phyloP scores from a whole-genome alignment of 2,888 invertebrate genomes.

The Adela reaumurella region DNA sequence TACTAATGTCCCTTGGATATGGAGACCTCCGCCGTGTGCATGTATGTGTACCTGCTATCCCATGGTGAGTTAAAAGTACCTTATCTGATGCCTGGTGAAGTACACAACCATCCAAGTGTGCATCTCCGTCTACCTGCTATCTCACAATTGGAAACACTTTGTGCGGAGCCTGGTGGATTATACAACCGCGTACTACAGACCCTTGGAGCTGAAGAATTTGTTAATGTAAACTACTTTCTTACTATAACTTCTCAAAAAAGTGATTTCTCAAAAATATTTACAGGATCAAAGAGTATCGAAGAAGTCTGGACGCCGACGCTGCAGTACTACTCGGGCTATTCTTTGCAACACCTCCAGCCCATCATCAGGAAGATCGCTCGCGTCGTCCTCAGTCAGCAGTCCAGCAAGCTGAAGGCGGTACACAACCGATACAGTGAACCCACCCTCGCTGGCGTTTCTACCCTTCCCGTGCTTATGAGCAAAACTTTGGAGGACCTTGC shows the following conservation, averaged over 20 bases:
- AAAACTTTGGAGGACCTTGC: slow-evolving; percentile 28
- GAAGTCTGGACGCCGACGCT: slow-evolving; percentile 73
- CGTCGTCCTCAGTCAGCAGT: slow-evolving; percentile 65
- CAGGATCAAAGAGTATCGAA: slow-evolving; percentile 24
- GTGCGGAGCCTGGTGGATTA: slow-evolving; percentile 79
- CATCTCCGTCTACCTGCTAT: slow-evolving; percentile 60
- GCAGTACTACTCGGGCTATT: slow-evolving; percentile 72
- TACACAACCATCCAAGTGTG: slow-evolving; percentile 76
- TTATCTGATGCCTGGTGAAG: no score
- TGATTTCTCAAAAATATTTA: no score
- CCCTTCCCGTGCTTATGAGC: slow-evolving; percentile 59
- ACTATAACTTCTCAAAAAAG: slow-evolving; percentile 27
- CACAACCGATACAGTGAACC: slow-evolving; percentile 60
- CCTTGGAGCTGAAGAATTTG: slow-evolving; percentile 81
- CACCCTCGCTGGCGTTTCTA: slow-evolving; percentile 62
- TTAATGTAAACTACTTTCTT: slow-evolving; percentile 68
- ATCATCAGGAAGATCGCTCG: slow-evolving; percentile 66
- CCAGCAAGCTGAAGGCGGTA: slow-evolving; percentile 67
- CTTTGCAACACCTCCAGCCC: slow-evolving; percentile 63
- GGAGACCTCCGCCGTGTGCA: no score
- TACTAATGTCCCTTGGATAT: no score
- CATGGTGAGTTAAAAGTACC: no score
- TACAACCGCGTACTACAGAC: slow-evolving; percentile 69
- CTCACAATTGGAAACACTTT: slow-evolving; percentile 74
- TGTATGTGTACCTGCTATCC: no score